Conservation (phyloP, 2,113 vertebrate species). For the Onychostoma macrolepis region DNA sequence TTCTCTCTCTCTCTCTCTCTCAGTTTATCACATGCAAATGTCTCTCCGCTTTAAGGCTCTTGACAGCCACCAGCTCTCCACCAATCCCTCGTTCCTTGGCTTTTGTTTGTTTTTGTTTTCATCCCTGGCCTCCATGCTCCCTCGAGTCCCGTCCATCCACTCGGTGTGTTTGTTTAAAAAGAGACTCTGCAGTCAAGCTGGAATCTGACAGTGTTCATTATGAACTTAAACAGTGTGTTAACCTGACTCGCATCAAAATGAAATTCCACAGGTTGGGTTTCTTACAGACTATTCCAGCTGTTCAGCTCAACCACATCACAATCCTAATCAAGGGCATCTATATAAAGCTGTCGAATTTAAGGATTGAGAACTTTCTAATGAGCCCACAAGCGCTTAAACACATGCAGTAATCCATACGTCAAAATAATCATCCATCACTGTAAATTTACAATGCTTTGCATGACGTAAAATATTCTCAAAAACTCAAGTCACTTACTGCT, state of each 20-base stretch:
- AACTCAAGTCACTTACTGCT: background rate
- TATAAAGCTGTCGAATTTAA: constrained; percentile 1
- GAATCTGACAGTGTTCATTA: constrained; percentile 40
- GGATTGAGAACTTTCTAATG: constrained; percentile 21
- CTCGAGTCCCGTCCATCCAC: constrained; percentile 29
- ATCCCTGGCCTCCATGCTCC: constrained; percentile 16
- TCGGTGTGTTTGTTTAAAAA: constrained; percentile 40
- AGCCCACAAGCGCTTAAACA: constrained; percentile 19
- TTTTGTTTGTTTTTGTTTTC: constrained; percentile 40
- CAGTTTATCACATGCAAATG: constrained; percentile 19
- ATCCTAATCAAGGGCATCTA: constrained; percentile 23
- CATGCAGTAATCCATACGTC: constrained; percentile 2
- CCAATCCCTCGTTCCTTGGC: background rate
- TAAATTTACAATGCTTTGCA: background rate
- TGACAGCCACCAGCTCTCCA: constrained; percentile 1
- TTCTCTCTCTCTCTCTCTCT: constrained; percentile 5
- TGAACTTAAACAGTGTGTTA: constrained; percentile 35
- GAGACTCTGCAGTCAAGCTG: constrained; percentile 35
- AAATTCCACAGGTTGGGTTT: constrained; percentile 48
- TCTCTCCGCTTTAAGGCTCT: constrained; percentile 7
- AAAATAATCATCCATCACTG: constrained; percentile 14
- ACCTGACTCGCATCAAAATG: constrained; percentile 35
- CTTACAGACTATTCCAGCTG: constrained; percentile 20
- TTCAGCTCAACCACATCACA: constrained; percentile 30
- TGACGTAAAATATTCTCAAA: background rate